Base-by-base conservation (phyloP, 2,888 invertebrate species). In the Phaonia tiefii region DNA sequence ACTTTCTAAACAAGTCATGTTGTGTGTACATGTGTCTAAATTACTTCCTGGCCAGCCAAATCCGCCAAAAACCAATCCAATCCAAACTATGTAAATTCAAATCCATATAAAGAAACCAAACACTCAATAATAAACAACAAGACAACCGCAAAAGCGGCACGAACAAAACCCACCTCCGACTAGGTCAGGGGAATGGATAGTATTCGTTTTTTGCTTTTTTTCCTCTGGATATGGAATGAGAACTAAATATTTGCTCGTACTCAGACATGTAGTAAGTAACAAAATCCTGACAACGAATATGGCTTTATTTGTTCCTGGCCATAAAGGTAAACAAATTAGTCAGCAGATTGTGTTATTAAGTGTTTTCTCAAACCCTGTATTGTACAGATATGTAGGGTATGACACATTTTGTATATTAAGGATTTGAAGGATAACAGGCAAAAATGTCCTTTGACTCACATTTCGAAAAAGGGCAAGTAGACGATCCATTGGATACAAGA, bases 1-100 rank as follows among this genome's bases (percentile, higher is more conserved):
- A 73, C 80, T 80, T 80, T 80, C 80, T 80, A 80, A 80, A 80
- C 80, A 70, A 80, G 76, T 76, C 80, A 63, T 63, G 42, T 13
- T 42, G 39, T 1, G 31, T 22, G 46, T 20, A 49, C 49, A 54
- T 49, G 63, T 69, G 72, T 76, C 72, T 73, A 80, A 80, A 65
- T 73, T 67, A 80, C 72, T 80, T 80, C 80, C 80, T 76, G 80
- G 65, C 79, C 75, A 70, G 7, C 74, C 75, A 65, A 69, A 70
- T 65, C 65, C 37, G 69, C 56, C 7, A 51, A 20, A 31, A 70
- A 69, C 39, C 22, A 46, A 13, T 42, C n/a, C 39, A 51, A 49
- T 17, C 7, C 17, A 17, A 46, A 46, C 15, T n/a, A 42, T 2
- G n/a, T 13, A 46, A 17, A 13, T 25, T 46, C 15, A 11, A 17